Conservation (phyloP, 37 sponge, comb jelly and placozoan species). For the Axinella damicornis region DNA sequence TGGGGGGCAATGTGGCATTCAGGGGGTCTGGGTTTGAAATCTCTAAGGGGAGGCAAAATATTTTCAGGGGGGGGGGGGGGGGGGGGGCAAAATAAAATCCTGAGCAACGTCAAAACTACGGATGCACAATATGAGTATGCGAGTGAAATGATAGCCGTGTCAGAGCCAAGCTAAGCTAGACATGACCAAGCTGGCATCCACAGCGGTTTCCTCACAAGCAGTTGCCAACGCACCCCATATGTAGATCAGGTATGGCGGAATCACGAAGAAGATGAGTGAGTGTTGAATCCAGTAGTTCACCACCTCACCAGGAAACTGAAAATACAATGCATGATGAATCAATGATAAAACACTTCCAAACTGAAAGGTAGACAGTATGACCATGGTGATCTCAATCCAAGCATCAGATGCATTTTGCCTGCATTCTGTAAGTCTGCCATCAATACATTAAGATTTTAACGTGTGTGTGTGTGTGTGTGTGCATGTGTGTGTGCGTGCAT, state of each 20-base stretch:
- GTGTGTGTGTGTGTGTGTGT: too few relatives aligned
- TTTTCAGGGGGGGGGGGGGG: neutral
- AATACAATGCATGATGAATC: too few relatives aligned
- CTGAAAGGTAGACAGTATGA: neutral
- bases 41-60: too few relatives aligned
- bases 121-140: too few relatives aligned
- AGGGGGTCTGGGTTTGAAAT: constrained; percentile 9
- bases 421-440: too few relatives aligned
- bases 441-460: too few relatives aligned
- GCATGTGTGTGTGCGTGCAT: too few relatives aligned
- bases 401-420: too few relatives aligned
- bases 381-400: neutral
- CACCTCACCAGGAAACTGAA: constrained; percentile 73
- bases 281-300: constrained; percentile 87
- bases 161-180: too few relatives aligned
- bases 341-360: neutral
- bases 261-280: constrained; percentile 76
- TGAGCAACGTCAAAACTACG: neutral
- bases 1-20: too few relatives aligned
- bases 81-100: neutral
- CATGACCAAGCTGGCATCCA: neutral
- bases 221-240: constrained; percentile 72
- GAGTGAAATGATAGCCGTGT: too few relatives aligned
- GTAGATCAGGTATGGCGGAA: constrained; percentile 87
- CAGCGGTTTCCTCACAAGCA: too few relatives aligned